Percentiles rank a stretch among this genome's conserved stretches.
Conservation (phyloP, 2,797 vertebrate genomes). For the Hyperoplus immaculatus region DNA sequence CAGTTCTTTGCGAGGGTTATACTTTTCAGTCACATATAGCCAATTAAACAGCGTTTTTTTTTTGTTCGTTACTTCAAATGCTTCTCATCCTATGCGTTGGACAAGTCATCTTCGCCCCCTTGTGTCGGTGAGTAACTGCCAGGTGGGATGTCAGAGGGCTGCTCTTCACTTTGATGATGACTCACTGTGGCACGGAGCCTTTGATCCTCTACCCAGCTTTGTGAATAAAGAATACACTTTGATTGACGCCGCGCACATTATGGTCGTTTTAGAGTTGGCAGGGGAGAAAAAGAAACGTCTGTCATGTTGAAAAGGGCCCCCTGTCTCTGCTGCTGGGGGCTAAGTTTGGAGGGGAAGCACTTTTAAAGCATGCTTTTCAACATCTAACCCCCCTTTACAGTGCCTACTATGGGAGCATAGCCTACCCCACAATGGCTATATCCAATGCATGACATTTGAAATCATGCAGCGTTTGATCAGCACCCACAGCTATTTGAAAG, state of each 20-base stretch:
- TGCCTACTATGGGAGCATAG: conserved; percentile 40
- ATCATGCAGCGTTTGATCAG: conserved; percentile 67
- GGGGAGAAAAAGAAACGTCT: conserved; percentile 72
- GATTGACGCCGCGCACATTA: conserved; percentile 78
- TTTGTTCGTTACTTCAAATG: neutral
- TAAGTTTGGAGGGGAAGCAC: conserved; percentile 62
- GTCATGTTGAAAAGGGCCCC: conserved; percentile 68
- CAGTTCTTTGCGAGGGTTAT: neutral
- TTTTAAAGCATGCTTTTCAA: conserved; percentile 60
- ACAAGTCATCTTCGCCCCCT: conserved; percentile 41
- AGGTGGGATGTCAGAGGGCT: conserved; percentile 71
- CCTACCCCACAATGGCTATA: conserved; percentile 32
- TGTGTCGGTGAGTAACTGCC: conserved; percentile 62
- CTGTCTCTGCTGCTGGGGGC: conserved; percentile 55
- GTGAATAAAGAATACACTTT: conserved; percentile 80
- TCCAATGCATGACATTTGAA: conserved; percentile 52
- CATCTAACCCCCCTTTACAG: conserved; percentile 62
- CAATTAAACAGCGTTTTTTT: neutral
- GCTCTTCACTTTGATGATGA: conserved; percentile 74
- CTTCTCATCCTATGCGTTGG: neutral
- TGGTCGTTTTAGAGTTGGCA: conserved; percentile 71
- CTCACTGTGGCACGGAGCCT: conserved; percentile 70
- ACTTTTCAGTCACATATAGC: neutral
- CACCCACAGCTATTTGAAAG: conserved; percentile 63
- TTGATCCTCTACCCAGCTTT: conserved; percentile 78